Percentiles rank a stretch among this genome's conserved stretches.
phyloP scores from a whole-genome alignment of 2,797 vertebrate genomes.

The Enteromius afrohamiltoni region DNA sequence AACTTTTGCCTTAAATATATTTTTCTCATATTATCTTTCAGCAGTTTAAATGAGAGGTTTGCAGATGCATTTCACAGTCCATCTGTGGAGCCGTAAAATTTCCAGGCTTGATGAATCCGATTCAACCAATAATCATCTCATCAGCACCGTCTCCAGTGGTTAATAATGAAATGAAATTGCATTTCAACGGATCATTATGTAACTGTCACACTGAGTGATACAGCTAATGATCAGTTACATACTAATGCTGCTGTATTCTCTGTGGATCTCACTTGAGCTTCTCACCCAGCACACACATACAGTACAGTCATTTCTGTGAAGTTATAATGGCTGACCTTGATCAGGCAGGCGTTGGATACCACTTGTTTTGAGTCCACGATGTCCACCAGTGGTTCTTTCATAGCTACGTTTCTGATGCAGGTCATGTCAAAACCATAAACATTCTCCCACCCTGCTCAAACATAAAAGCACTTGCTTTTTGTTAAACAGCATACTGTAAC shows the following conservation, averaged over 20 bases:
- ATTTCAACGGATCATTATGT: conserved; percentile 56
- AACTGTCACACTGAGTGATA: conserved; percentile 47
- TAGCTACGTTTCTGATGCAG: conserved; percentile 96
- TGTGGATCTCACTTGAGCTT: conserved; percentile 17
- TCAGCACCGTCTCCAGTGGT: conserved; percentile 45
- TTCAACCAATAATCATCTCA: conserved; percentile 52
- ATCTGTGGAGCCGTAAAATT: conserved; percentile 30
- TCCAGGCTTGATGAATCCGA: conserved; percentile 42
- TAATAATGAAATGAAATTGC: conserved; percentile 54
- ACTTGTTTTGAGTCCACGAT: conserved; percentile 97
- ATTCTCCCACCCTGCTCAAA: conserved; percentile 93
- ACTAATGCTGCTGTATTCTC: conserved; percentile 35
- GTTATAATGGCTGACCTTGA: conserved; percentile 85
- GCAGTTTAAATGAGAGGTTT: conserved; percentile 16
- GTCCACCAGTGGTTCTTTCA: conserved; percentile 97
- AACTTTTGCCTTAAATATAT: not conserved
- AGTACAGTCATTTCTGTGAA: not conserved
- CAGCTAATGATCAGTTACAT: conserved; percentile 47
- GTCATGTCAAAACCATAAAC: conserved; percentile 99
- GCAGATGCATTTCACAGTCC: conserved; percentile 36
- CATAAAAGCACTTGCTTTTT: conserved; percentile 23
- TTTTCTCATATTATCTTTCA: not conserved
- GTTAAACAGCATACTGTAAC: not conserved
- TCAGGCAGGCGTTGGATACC: conserved; percentile 95
- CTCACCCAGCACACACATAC: not conserved